Conservation (phyloP, 2,797 vertebrate species). For the Rhyacichthys aspro region DNA sequence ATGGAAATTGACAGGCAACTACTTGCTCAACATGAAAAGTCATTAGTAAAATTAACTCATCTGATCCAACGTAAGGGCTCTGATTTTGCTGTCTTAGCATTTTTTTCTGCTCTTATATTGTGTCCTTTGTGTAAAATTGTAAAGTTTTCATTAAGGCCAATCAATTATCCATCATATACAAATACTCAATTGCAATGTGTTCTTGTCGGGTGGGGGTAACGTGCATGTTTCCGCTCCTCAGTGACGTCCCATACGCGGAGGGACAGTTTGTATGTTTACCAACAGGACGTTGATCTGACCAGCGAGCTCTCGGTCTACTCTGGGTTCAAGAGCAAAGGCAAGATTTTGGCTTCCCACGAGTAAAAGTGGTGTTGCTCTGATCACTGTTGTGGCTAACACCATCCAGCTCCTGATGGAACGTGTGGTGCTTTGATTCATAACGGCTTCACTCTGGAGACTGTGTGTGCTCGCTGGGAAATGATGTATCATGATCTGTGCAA, state of each 20-base stretch:
- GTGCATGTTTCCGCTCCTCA: slow-evolving; percentile 71
- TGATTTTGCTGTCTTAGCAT: too few species aligned
- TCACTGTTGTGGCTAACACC: slow-evolving; percentile 25
- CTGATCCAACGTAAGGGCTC: too few species aligned
- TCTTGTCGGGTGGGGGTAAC: slow-evolving; percentile 32
- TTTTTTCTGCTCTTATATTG: too few species aligned
- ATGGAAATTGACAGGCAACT: too few species aligned
- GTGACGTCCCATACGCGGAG: slow-evolving; percentile 78
- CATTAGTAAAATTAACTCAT: too few species aligned
- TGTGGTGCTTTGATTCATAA: slow-evolving; percentile 29
- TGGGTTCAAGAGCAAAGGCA: slow-evolving; percentile 83
- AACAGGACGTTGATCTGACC: slow-evolving; percentile 89
- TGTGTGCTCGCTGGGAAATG: not conserved
- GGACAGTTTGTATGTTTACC: slow-evolving; percentile 86
- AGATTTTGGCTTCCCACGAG: slow-evolving; percentile 57
- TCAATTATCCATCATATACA: too few species aligned
- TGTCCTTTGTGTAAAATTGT: too few species aligned
- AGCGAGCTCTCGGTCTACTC: slow-evolving; percentile 77
- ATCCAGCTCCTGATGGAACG: slow-evolving; percentile 11
- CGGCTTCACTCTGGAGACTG: slow-evolving; percentile 7
- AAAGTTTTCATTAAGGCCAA: too few species aligned
- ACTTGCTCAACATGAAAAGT: too few species aligned
- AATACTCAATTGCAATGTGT: too few species aligned
- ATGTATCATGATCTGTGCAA: slow-evolving; percentile 14
- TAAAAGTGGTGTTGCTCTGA: slow-evolving; percentile 29